These are phyloP conservation scores for Lithophane semibrunnea DNA, from an alignment of 2,888 invertebrate species.

Conservation along the genomic window DNA sequence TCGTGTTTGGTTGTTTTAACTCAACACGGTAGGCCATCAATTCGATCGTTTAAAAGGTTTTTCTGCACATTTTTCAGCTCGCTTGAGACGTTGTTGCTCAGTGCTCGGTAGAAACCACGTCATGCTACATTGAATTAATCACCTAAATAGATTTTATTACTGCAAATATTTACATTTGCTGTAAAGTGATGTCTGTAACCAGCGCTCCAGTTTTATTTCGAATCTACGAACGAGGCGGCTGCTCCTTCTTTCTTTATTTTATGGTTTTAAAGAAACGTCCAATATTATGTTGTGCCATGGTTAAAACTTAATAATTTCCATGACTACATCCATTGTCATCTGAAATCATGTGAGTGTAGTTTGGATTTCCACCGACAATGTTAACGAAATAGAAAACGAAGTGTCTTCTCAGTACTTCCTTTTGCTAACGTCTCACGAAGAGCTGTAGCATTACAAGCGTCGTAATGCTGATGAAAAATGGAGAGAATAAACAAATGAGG, in stretches of 20 bases:
- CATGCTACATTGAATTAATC: constrained; percentile 82
- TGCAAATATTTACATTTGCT: constrained; percentile 84
- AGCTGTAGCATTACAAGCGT: neutral
- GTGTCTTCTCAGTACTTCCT: neutral
- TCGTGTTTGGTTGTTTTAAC: constrained; percentile 62
- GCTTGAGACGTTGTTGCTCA: constrained; percentile 59
- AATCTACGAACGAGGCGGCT: constrained; percentile 53
- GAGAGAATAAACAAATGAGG: neutral
- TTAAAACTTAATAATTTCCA: constrained; percentile 25
- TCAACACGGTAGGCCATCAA: constrained; percentile 68
- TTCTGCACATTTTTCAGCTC: constrained; percentile 62
- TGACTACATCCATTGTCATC: constrained; percentile 19
- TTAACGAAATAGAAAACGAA: neutral
- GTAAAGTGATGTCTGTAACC: constrained; percentile 76
- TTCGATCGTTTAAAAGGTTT: constrained; percentile 67
- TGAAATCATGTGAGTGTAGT: constrained; percentile 7
- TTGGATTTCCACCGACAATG: neutral
- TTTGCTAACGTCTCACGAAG: neutral
- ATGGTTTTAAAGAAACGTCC: constrained; percentile 50
- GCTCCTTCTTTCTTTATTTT: constrained; percentile 51
- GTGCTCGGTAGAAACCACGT: constrained; percentile 73
- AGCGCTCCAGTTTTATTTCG: constrained; percentile 73
- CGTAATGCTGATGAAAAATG: neutral
- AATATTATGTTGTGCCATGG: constrained; percentile 39
- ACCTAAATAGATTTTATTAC: constrained; percentile 86